phyloP scores from a whole-genome alignment of 2,113 vertebrate genomes.

The Apteryx owenii region DNA sequence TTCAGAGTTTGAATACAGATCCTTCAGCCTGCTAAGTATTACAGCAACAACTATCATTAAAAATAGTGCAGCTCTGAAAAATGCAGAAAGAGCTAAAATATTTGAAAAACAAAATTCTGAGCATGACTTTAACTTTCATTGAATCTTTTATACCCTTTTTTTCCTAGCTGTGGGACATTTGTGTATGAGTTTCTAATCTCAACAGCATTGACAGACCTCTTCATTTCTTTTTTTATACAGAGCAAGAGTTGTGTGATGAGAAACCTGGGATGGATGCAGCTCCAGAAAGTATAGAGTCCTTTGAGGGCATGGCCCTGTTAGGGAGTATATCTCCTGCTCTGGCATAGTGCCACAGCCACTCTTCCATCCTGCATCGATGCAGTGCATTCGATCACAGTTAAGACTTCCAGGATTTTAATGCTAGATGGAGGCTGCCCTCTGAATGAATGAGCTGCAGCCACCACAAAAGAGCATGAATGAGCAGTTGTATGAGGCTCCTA shows the following conservation, averaged over 20 bases:
- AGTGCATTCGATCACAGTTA: not conserved
- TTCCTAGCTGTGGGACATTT: not conserved
- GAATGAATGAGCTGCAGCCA: not conserved
- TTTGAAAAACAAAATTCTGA: not conserved
- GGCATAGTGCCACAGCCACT: not conserved
- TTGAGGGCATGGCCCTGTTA: not conserved
- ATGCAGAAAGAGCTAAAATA: not conserved
- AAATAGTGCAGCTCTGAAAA: not conserved
- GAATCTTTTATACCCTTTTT: not conserved
- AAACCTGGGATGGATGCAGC: not conserved
- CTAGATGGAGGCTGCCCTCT: not conserved
- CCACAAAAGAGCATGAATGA: not conserved
- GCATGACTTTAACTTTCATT: not conserved
- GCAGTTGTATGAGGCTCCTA: not conserved
- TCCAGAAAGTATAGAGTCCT: accelerated
- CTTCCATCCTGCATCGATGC: not conserved
- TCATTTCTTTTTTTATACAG: not conserved
- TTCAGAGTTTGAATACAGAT: not conserved
- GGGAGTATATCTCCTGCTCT: not conserved
- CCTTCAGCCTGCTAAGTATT: not conserved
- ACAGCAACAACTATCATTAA: not conserved
- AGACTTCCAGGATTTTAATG: not conserved
- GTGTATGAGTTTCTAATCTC: not conserved
- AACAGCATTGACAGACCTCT: not conserved
- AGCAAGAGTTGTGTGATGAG: not conserved